Evolutionary conservation across 2,113 vertebrate genomes (phyloP).

Genomic region (Centropristis striata): DNA sequence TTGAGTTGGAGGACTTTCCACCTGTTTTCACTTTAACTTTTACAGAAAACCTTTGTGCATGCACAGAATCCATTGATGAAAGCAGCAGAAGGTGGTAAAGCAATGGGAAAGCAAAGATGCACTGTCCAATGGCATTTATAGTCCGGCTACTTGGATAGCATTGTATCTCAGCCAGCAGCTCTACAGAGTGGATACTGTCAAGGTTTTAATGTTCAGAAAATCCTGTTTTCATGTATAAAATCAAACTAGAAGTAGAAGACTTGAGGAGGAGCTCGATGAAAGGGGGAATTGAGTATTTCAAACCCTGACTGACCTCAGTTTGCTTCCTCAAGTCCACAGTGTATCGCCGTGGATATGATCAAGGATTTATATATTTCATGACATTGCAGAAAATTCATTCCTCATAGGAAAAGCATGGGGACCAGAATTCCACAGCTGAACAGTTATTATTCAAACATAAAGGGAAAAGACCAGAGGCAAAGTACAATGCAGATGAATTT

Average conservation of each 20-base stretch:
- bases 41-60: no score
- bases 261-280: background rate
- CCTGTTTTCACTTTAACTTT: no score
- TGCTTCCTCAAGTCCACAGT: background rate
- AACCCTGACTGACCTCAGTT: conserved; percentile 19
- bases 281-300: background rate
- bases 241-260: background rate
- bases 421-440: conserved; percentile 30
- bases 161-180: no score
- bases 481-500: conserved; percentile 54
- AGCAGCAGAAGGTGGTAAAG: background rate
- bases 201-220: background rate
- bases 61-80: no score
- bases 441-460: conserved; percentile 56
- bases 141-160: no score
- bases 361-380: conserved; percentile 4
- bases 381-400: conserved; percentile 44
- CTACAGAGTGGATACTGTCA: background rate
- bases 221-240: background rate
- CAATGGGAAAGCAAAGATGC: background rate
- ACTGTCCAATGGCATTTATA: background rate
- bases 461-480: conserved; percentile 63
- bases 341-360: conserved; percentile 12
- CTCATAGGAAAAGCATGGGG: conserved; percentile 21
- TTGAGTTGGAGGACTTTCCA: no score